phyloP scores from a whole-genome alignment of 2,113 vertebrate species.

The Percina caprodes region DNA sequence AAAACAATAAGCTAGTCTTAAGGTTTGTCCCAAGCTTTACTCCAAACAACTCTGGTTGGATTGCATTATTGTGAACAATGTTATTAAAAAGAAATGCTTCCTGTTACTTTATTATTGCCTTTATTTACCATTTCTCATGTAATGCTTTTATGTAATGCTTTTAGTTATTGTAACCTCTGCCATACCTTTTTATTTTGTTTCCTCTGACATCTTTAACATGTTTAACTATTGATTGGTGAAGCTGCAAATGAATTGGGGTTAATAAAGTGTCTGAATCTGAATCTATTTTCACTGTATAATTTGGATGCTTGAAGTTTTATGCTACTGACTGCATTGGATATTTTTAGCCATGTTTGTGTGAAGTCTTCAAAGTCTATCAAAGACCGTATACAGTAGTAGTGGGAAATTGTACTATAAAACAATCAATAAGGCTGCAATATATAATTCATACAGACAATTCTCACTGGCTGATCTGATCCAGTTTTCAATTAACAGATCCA shows the following conservation, averaged over 20 bases:
- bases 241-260: too few relatives aligned
- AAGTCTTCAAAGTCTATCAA: not conserved
- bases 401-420: conserved; percentile 18
- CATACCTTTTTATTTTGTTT: too few relatives aligned
- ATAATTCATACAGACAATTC: conserved; percentile 4
- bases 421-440: conserved; percentile 15
- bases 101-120: too few relatives aligned
- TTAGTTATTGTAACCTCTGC: too few relatives aligned
- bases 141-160: too few relatives aligned
- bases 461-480: conserved; percentile 17
- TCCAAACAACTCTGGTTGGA: not conserved
- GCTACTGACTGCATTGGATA: not conserved
- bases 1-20: not conserved
- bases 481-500: conserved; percentile 35
- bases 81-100: not conserved
- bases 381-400: conserved; percentile 1
- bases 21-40: not conserved
- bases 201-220: too few relatives aligned
- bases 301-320: not conserved
- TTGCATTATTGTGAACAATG: not conserved
- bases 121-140: too few relatives aligned
- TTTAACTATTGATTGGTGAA: too few relatives aligned
- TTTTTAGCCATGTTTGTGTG: not conserved
- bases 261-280: too few relatives aligned
- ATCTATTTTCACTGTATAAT: not conserved